Evolutionary conservation across 2,797 vertebrate genomes (phyloP), one percentile per base, ranked within the genome.

Genomic region (Oreortyx pictus): DNA sequence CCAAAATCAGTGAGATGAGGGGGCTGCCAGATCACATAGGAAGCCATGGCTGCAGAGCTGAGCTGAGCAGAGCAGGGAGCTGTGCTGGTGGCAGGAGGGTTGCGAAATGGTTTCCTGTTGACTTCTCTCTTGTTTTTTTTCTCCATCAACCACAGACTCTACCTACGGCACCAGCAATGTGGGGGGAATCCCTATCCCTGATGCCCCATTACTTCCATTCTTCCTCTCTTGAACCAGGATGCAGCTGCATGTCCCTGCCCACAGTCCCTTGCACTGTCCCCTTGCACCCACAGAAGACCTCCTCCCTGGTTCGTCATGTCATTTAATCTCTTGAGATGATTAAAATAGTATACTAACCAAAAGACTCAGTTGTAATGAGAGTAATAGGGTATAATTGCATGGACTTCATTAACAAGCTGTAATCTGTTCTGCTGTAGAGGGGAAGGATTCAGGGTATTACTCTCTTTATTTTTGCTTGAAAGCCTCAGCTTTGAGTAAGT

Each of bases 61-160:
- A 76, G 73, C 68, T 0, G n/a, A 76, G 73, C 68, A 0, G 4
- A 43, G 68, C 27, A 2, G 3, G 46, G 56, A 43, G 41, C 31
- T 47, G 76, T 14, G 19, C 33, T 6, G n/a, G 22, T 2, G 57
- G 8, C 0, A 1, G 10, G 19, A 66, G 43, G 18, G 41, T 88
- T 95, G 77, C 5, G 27, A 90, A 93, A 96, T 4, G 0, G 52
- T 75, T 96, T 96, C 95, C 96, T 96, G 94, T 96, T 96, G 90
- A 71, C 47, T 54, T 4, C 29, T 24, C 35, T 56, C 37, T n/a
- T 11, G 12, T 56, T 56, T 60, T 71, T 71, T 70, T 11, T 9
- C 81, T 82, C 9, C 0, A 6, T 35, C 18, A 22, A 60, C 22
- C 1, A 3, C 6, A 1, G 72, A 0, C 16, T 88, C n/a, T 5